Evolutionary conservation across 2,113 vertebrate species (phyloP).

Genomic region (Vulpes vulpes): DNA sequence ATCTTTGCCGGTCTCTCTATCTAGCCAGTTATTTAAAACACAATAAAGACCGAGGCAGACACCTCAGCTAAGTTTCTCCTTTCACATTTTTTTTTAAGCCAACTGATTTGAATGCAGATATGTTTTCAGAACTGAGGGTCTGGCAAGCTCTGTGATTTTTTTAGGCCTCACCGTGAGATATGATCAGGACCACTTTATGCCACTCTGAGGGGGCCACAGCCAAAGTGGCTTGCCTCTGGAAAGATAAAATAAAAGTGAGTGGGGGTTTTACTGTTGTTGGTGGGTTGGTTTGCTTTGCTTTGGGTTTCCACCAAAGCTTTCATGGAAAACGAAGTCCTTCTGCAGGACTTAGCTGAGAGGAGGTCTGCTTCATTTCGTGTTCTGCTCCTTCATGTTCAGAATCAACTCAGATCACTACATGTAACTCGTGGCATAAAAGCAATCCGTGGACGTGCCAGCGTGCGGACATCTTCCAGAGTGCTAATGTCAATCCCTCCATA

Average conservation of each 20-base stretch:
- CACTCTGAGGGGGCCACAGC: background rate
- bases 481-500: background rate
- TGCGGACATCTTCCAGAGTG: background rate
- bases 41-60: background rate
- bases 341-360: background rate
- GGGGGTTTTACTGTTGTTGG: background rate
- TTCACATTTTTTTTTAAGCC: background rate
- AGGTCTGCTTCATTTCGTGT: background rate
- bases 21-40: background rate
- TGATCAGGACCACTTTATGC: background rate
- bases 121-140: background rate
- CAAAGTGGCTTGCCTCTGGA: background rate
- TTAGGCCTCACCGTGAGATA: background rate
- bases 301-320: slow-evolving; percentile 3
- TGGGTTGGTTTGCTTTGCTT: background rate
- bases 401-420: background rate
- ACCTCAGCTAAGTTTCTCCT: background rate
- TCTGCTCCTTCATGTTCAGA: background rate
- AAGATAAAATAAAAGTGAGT: background rate
- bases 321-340: background rate
- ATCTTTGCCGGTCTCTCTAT: background rate
- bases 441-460: background rate
- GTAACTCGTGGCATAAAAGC: background rate
- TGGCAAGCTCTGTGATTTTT: background rate
- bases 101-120: background rate